phyloP scores from a whole-genome alignment of 2,113 vertebrate species.

The Tenebrosternarchus preto region DNA sequence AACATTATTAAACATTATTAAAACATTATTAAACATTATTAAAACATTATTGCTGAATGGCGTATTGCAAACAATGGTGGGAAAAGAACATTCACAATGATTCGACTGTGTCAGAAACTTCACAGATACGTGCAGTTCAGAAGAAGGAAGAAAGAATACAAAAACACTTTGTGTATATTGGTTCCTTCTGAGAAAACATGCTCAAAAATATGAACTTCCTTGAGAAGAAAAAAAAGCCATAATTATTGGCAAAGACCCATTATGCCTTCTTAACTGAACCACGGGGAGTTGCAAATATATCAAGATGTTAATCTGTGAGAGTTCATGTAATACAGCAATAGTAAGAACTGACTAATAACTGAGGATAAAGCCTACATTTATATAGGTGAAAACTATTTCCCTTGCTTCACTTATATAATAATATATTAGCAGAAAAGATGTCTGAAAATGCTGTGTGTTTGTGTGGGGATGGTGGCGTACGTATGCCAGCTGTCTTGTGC shows the following conservation, averaged over 20 bases:
- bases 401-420: conserved; percentile 5
- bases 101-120: no score
- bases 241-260: no score
- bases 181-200: no score
- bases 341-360: conserved; percentile 1
- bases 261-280: no score
- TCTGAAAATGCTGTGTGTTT: not conserved
- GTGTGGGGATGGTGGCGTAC: not conserved
- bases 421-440: conserved; percentile 8
- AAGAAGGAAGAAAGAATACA: no score
- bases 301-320: not conserved
- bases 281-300: not conserved
- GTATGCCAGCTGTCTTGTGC: conserved; percentile 33
- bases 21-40: no score
- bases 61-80: not conserved
- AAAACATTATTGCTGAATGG: not conserved
- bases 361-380: not conserved
- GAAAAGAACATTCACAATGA: no score
- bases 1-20: no score
- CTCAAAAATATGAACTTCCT: no score
- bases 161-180: no score
- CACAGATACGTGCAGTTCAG: no score
- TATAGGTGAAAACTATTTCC: not conserved
- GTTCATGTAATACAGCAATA: not conserved
- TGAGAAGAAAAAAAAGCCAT: no score